phyloP scores from a whole-genome alignment of 1,140 invertebrate species.

The Monomorium pharaonis region DNA sequence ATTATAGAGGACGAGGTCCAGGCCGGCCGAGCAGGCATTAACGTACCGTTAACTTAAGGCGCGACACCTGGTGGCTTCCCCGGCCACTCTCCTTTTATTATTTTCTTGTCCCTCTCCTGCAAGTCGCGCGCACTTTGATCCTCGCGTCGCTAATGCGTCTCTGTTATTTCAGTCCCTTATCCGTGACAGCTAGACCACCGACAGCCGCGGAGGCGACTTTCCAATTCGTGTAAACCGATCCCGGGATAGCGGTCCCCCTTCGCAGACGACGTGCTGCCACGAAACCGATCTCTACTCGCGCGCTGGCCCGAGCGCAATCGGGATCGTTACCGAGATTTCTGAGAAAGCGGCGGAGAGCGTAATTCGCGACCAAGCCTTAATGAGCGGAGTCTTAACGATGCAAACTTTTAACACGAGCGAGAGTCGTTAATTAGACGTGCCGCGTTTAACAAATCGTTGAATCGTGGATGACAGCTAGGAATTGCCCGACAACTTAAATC shows the following conservation, averaged over 20 bases:
- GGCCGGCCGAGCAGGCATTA: conserved; percentile 74
- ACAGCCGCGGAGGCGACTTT: conserved; percentile 60
- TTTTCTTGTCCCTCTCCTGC: conserved; percentile 63
- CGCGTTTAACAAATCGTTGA: conserved; percentile 12
- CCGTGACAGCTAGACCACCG: conserved; percentile 71
- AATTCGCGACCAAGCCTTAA: conserved; percentile 28
- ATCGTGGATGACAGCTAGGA: conserved; percentile 25
- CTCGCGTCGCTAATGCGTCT: conserved; percentile 82
- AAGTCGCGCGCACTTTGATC: conserved; percentile 79
- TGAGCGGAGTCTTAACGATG: conserved; percentile 26
- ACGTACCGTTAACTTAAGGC: conserved; percentile 75
- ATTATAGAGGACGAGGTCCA: conserved; percentile 81
- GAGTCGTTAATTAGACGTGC: conserved; percentile 37
- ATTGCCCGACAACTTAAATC: not conserved
- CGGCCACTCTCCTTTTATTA: conserved; percentile 80
- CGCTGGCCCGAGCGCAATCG: conserved; percentile 6
- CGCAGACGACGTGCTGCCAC: conserved; percentile 29
- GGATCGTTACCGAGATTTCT: conserved; percentile 34
- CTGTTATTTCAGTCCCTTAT: conserved; percentile 83
- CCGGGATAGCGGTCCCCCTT: conserved; percentile 21
- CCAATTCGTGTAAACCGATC: conserved; percentile 75
- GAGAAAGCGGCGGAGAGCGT: conserved; percentile 28
- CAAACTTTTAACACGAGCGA: conserved; percentile 26
- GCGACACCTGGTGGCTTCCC: conserved; percentile 80
- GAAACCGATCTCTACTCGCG: conserved; percentile 42